Evolutionary conservation across 1,140 invertebrate genomes (phyloP).

Genomic region (Cepaea nemoralis): DNA sequence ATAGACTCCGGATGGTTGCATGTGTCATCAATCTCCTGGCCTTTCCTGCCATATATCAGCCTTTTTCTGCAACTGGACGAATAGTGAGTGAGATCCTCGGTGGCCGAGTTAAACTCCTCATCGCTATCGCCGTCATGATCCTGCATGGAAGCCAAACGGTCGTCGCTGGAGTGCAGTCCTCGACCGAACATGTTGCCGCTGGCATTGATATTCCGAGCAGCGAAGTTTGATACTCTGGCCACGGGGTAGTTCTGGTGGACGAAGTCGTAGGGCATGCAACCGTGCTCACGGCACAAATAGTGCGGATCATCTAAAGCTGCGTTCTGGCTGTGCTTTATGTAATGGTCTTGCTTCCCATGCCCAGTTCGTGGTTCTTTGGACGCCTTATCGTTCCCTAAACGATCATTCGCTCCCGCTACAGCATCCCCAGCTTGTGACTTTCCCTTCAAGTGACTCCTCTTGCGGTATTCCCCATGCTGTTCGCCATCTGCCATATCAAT

Average conservation of each 20-base stretch:
- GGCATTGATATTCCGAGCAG: constrained; percentile 25
- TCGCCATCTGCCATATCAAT: background rate
- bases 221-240: background rate
- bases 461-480: background rate
- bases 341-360: background rate
- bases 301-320: background rate
- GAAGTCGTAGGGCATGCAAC: background rate
- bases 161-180: background rate
- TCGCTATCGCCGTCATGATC: constrained; percentile 16
- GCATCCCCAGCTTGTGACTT: background rate
- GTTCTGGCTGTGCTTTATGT: background rate
- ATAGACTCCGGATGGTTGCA: constrained; percentile 31
- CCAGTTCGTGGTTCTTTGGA: background rate
- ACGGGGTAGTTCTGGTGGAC: background rate
- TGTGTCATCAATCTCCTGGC: constrained; percentile 33
- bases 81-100: constrained; percentile 18
- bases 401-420: background rate
- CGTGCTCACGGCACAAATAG: background rate
- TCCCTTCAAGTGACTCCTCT: background rate
- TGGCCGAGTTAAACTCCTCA: constrained; percentile 25
- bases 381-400: background rate
- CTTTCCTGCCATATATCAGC: background rate
- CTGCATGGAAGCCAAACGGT: background rate
- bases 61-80: background rate
- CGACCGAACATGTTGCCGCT: constrained; percentile 31